Evolutionary conservation across 1,140 invertebrate genomes (phyloP).

Genomic region (Heliconius himera): DNA sequence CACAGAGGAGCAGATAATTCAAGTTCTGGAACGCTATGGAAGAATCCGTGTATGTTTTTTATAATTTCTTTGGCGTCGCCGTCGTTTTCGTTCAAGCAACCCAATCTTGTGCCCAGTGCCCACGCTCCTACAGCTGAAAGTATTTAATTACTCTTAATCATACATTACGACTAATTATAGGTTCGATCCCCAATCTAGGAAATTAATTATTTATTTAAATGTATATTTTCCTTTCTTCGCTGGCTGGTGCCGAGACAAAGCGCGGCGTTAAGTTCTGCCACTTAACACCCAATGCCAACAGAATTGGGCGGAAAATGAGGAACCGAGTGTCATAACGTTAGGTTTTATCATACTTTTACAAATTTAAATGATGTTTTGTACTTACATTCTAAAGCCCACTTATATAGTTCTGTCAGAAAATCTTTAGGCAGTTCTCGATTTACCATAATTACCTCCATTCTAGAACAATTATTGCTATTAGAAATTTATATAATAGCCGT

Average conservation of each 20-base stretch:
- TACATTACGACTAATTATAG: no score
- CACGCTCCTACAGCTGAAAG: constrained; percentile 89
- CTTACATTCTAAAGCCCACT: constrained; percentile 95
- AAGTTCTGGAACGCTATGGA: constrained; percentile 89
- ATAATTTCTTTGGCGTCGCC: constrained; percentile 88
- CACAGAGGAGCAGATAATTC: constrained; percentile 91
- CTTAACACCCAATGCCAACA: no score
- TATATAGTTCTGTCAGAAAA: constrained; percentile 92
- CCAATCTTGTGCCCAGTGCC: constrained; percentile 89
- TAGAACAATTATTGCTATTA: constrained; percentile 67
- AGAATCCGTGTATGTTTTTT: constrained; percentile 89
- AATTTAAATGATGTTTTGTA: constrained; percentile 43
- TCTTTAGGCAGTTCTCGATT: constrained; percentile 87
- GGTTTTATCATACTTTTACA: no score
- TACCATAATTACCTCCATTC: constrained; percentile 86
- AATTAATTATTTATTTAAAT: no score
- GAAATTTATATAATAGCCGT: not conserved
- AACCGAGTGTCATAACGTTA: no score
- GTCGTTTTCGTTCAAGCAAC: constrained; percentile 86
- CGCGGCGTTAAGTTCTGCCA: no score
- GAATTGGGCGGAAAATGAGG: no score
- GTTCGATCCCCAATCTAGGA: no score
- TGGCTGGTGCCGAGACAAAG: no score
- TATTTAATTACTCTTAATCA: no score
- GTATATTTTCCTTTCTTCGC: no score